Percentiles rank a stretch among this genome's conserved stretches.
Conservation (phyloP, 2,888 invertebrate genomes). For the Ichneumoninae sp. region DNA sequence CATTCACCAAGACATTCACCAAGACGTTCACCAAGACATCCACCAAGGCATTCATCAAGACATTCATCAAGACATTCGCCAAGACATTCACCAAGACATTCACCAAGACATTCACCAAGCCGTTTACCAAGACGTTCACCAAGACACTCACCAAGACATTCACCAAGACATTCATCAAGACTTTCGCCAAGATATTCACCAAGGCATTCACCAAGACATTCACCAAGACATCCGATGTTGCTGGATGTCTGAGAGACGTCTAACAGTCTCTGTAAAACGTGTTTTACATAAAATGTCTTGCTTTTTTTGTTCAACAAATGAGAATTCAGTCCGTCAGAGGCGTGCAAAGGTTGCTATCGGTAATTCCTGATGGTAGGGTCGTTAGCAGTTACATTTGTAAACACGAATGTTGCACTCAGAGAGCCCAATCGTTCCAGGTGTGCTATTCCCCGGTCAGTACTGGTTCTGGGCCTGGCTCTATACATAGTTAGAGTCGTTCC, state of each 20-base stretch:
- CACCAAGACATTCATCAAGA: no score
- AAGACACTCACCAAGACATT: no score
- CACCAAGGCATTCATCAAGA: no score
- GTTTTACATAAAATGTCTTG: neutral
- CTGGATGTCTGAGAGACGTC: neutral
- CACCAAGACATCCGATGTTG: neutral
- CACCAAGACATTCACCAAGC: no score
- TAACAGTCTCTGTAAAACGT: neutral
- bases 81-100: no score
- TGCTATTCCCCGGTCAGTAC: neutral
- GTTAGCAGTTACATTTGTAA: slow-evolving; percentile 16
- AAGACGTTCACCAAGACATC: no score
- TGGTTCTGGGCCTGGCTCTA: neutral
- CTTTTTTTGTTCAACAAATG: neutral
- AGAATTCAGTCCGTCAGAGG: no score
- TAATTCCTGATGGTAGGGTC: neutral
- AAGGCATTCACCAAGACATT: no score
- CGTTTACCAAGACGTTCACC: no score
- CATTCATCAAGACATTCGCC: no score
- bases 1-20: no score
- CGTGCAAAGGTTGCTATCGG: neutral
- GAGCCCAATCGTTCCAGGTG: slow-evolving; percentile 2
- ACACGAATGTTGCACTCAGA: neutral
- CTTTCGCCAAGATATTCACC: no score
- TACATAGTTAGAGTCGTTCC: slow-evolving; percentile 9